Conservation (phyloP, 2,888 invertebrate species). For the Omphaloscelis lunosa region DNA sequence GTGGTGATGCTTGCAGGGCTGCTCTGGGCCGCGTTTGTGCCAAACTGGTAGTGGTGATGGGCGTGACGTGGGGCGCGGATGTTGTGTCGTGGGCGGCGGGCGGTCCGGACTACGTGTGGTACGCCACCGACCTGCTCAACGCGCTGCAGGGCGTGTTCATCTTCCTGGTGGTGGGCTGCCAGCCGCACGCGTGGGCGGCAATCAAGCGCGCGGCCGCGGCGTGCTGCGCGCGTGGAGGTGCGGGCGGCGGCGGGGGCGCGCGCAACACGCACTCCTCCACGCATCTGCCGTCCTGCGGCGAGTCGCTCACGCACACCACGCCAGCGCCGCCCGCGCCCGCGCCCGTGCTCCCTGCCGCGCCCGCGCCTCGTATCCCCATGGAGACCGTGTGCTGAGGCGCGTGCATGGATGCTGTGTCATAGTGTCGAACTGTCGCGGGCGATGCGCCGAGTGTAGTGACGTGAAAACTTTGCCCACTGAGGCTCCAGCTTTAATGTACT, state of each 20-base stretch:
- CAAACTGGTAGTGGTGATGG: constrained; percentile 94
- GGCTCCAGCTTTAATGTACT: constrained; percentile 71
- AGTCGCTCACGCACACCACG: constrained; percentile 93
- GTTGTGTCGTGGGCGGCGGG: constrained; percentile 96
- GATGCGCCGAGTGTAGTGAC: constrained; percentile 43
- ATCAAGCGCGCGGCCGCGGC: constrained; percentile 80
- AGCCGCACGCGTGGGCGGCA: constrained; percentile 93
- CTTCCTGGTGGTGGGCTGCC: constrained; percentile 96
- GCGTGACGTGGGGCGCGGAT: constrained; percentile 92
- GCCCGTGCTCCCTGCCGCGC: constrained; percentile 86
- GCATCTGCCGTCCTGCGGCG: constrained; percentile 95
- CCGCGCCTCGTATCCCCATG: constrained; percentile 89
- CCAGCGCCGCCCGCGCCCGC: constrained; percentile 91
- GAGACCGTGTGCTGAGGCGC: constrained; percentile 91
- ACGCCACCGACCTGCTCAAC: constrained; percentile 96
- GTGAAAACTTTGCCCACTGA: constrained; percentile 46
- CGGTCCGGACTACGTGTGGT: constrained; percentile 95
- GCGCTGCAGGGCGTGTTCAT: constrained; percentile 97
- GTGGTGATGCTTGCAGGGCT: constrained; percentile 87
- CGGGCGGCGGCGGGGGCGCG: constrained; percentile 78
- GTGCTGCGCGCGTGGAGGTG: constrained; percentile 90
- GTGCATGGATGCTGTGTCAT: neutral
- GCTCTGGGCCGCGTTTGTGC: constrained; percentile 96
- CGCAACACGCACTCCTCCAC: constrained; percentile 93
- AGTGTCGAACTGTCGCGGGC: constrained; percentile 7